Evolutionary conservation across 2,113 vertebrate species (phyloP).

Genomic region (Cochlearius cochlearius): DNA sequence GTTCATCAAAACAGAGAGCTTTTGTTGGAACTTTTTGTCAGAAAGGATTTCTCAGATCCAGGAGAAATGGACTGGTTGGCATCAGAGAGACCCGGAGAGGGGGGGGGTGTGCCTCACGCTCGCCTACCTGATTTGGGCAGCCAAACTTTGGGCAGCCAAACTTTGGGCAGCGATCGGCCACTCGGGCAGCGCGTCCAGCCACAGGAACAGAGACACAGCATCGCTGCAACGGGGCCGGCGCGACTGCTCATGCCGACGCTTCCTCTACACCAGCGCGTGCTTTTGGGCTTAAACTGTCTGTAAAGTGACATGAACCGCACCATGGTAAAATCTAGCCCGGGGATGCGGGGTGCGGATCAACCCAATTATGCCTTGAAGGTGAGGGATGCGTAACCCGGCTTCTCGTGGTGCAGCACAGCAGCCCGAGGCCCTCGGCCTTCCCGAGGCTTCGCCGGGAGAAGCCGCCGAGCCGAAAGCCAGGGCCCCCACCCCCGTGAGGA

Average conservation of each 20-base stretch:
- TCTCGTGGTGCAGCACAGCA: accelerated
- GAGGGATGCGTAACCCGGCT: accelerated
- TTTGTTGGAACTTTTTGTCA: not conserved
- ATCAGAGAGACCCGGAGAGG: not conserved
- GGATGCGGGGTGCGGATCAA: accelerated
- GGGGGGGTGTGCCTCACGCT: accelerated
- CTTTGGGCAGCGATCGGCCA: accelerated
- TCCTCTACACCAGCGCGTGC: accelerated
- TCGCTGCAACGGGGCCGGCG: accelerated
- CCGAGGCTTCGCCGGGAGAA: accelerated
- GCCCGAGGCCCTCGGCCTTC: accelerated
- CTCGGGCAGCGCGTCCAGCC: accelerated
- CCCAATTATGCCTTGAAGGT: accelerated
- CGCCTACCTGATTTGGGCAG: not conserved
- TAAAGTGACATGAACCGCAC: accelerated
- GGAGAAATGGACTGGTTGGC: not conserved
- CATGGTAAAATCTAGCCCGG: accelerated
- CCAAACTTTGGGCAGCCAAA: accelerated
- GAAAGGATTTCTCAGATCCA: not conserved
- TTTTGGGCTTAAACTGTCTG: not conserved
- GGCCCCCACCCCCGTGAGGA: not conserved
- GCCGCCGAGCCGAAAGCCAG: not conserved
- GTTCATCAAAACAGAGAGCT: not conserved
- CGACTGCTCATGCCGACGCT: accelerated
- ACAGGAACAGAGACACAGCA: not conserved